Percentiles rank a stretch among this genome's conserved stretches.
These are phyloP conservation scores for Tetrapedia diversipes DNA, from an alignment of 2,888 invertebrate species.

Conservation along the genomic window DNA sequence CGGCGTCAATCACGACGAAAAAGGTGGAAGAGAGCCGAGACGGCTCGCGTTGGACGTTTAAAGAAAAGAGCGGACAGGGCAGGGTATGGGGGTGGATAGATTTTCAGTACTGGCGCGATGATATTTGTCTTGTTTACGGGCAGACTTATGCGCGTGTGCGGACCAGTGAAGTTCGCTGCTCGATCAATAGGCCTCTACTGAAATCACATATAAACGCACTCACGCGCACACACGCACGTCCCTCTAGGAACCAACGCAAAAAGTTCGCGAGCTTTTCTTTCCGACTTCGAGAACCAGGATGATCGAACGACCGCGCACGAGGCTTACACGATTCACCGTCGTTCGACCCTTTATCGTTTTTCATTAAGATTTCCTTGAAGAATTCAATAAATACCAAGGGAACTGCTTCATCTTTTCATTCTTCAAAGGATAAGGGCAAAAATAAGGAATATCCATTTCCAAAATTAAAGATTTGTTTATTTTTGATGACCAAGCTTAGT, in stretches of 20 bases:
- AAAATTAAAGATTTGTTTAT: too few relatives aligned
- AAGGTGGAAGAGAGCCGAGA: too few relatives aligned
- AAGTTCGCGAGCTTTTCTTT: conserved; percentile 66
- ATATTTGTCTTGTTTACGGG: conserved; percentile 83
- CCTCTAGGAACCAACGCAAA: conserved; percentile 42
- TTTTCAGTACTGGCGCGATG: conserved; percentile 80
- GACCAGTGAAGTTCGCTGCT: conserved; percentile 74
- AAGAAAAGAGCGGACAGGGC: conserved; percentile 62
- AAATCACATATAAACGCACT: conserved; percentile 75
- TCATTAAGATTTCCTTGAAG: not conserved
- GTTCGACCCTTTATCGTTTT: conserved; percentile 48
- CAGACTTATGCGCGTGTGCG: conserved; percentile 82
- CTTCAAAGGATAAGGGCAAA: too few relatives aligned
- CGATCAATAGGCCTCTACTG: conserved; percentile 82
- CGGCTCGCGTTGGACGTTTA: conserved; percentile 57
- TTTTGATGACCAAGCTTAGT: too few relatives aligned
- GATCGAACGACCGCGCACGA: conserved; percentile 50
- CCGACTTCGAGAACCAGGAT: conserved; percentile 55
- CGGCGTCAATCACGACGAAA: not conserved
- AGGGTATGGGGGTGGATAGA: conserved; percentile 73
- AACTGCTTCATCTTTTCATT: too few relatives aligned
- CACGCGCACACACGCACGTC: conserved; percentile 44
- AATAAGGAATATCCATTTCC: too few relatives aligned
- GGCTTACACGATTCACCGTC: conserved; percentile 62
- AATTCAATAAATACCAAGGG: not conserved